A percentile compares a stretch with the other conserved stretches of the same genome.
phyloP scores from a whole-genome alignment of 2,888 invertebrate genomes.

The Netelia virgata region DNA sequence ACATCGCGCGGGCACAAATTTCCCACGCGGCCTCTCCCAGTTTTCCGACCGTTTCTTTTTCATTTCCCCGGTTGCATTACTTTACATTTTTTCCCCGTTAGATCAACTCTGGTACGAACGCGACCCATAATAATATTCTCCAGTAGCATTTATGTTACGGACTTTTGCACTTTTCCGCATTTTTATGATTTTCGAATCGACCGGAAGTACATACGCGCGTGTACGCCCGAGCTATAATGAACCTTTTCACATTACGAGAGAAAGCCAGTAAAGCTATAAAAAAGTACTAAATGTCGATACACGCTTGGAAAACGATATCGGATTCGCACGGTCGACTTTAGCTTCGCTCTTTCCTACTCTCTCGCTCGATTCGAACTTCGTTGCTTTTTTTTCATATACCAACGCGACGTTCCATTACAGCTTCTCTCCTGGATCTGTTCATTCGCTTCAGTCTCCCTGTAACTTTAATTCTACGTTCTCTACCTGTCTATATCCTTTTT shows the following conservation, averaged over 20 bases:
- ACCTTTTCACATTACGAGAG: too few species aligned
- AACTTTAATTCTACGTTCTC: too few species aligned
- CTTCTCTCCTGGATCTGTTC: not conserved
- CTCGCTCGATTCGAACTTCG: too few species aligned
- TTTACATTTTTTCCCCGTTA: conserved; percentile 43
- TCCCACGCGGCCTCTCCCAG: conserved; percentile 56
- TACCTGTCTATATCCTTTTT: too few species aligned
- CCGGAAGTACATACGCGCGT: too few species aligned
- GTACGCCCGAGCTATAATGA: too few species aligned
- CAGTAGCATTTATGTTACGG: too few species aligned
- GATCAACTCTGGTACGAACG: not conserved
- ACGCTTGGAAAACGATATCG: conserved; percentile 53
- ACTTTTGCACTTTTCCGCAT: too few species aligned
- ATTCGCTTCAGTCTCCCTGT: too few species aligned
- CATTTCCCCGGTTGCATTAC: conserved; percentile 15
- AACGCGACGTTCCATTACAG: not conserved
- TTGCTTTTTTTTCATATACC: not conserved
- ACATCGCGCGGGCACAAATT: conserved; percentile 44
- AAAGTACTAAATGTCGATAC: conserved; percentile 57
- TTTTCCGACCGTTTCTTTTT: not conserved
- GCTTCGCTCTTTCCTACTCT: not conserved
- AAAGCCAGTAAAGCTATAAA: too few species aligned
- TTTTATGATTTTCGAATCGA: too few species aligned
- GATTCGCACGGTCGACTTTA: conserved; percentile 10
- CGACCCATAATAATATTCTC: not conserved